Base-by-base conservation (phyloP, 2,888 invertebrate species). In the Cantharis nigra region DNA sequence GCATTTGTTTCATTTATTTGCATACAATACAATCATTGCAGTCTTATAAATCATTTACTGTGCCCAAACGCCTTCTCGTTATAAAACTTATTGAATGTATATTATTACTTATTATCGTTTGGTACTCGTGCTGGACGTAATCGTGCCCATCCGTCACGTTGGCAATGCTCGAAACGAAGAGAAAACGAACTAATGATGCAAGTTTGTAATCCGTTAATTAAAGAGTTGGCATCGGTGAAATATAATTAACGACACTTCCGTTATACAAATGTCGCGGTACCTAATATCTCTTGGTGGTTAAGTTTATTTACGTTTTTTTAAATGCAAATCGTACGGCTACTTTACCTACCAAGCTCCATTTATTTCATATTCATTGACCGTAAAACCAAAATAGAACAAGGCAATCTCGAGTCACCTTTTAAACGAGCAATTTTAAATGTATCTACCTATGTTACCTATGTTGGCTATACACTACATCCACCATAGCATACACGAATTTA, bases 1-100 rank as follows among this genome's bases (percentile, higher is more conserved):
- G 84, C 85, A 84, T 84, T 84, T 85, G 85, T 85, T 85, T 85
- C 81, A 82, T 79, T 81, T 83, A 85, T 85, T 85, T 85, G 84
- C 86, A 85, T 85, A 79, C 80, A 83, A 84, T 85, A 78, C 74
- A 83, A 82, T 82, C 83, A 84, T 83, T 83, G n/a, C 7, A 49
- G 81, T 79, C 79, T 80, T 79, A 83, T 85, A 85, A 85, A 85
- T 85, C 84, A 85, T 82, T 74, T 67, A 74, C 78, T 72, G 69
- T 71, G 26, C 69, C 49, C n/a, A 49, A 69, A 73, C 80, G 77
- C 79, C 75, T 75, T 74, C 74, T 77, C 74, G 72, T 78, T 78
- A 78, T 71, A 74, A 74, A 71, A 70, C 26, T 62, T 75, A 75
- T 74, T 77, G 74, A 74, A 49, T n/a, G 49, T n/a, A 49, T n/a